Percentiles rank a stretch among this genome's conserved stretches.
Evolutionary conservation across 1,140 invertebrate genomes (phyloP).

Genomic region (Leguminivora glycinivorella): DNA sequence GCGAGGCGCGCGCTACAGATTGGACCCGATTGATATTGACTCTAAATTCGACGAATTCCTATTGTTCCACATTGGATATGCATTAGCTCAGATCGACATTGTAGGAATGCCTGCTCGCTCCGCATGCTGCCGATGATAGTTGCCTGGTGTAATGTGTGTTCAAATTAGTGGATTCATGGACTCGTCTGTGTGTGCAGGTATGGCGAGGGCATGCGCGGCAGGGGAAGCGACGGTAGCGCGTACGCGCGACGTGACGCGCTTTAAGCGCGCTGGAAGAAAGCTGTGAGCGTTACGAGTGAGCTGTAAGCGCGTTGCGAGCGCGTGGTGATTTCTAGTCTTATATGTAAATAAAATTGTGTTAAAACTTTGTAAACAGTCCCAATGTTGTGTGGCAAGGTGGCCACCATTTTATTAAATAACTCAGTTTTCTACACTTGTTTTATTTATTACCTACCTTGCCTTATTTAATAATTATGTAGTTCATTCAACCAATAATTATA

Average conservation of each 20-base stretch:
- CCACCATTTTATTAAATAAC: constrained; percentile 12
- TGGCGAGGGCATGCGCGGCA: background rate
- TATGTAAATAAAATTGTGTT: constrained; percentile 6
- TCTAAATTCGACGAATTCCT: constrained; percentile 15
- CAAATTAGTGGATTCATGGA: background rate
- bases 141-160: background rate
- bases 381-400: background rate
- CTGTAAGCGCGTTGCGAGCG: background rate
- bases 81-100: constrained; percentile 6
- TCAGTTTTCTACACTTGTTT: background rate
- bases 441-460: background rate
- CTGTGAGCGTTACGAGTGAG: background rate
- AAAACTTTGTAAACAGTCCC: constrained; percentile 17
- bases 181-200: constrained; percentile 1
- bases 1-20: background rate
- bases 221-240: background rate
- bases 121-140: constrained; percentile 14
- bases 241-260: constrained; percentile 17
- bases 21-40: background rate
- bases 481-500: background rate
- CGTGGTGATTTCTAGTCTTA: constrained; percentile 2
- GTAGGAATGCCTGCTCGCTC: constrained; percentile 23
- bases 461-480: background rate
- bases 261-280: background rate
- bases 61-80: constrained; percentile 11